Percentiles rank a stretch among this genome's conserved stretches.
phyloP scores from a whole-genome alignment of 2,888 invertebrate species.

The Apodemia duryi region DNA sequence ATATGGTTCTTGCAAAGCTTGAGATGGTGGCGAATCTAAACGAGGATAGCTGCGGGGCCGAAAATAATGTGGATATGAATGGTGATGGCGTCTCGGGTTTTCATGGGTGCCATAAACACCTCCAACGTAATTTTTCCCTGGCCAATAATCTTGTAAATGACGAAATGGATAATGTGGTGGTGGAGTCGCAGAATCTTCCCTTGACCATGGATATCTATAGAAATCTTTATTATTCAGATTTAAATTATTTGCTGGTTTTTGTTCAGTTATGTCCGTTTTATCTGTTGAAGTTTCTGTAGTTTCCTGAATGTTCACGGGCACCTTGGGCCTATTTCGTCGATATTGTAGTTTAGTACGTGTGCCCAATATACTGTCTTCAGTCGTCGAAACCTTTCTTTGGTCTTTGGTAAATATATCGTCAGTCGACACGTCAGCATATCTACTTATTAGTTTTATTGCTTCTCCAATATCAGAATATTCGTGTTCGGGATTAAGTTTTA shows the following conservation, averaged over 20 bases:
- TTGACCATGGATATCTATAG: slow-evolving; percentile 67
- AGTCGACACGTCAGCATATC: slow-evolving; percentile 72
- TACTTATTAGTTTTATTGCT: slow-evolving; percentile 71
- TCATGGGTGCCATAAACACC: slow-evolving; percentile 65
- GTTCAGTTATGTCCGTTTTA: slow-evolving; percentile 34
- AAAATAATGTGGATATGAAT: slow-evolving; percentile 61
- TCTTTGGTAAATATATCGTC: slow-evolving; percentile 70
- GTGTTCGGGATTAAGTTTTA: slow-evolving; percentile 67
- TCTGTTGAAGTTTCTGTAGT: slow-evolving; percentile 35
- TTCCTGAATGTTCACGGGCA: slow-evolving; percentile 37
- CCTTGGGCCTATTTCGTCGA: slow-evolving; percentile 59
- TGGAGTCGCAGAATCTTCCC: slow-evolving; percentile 55
- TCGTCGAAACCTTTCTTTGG: slow-evolving; percentile 49
- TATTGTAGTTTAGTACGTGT: slow-evolving; percentile 70
- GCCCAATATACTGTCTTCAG: slow-evolving; percentile 61
- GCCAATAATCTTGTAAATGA: slow-evolving; percentile 72
- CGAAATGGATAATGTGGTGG: slow-evolving; percentile 68
- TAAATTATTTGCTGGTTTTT: slow-evolving; percentile 31
- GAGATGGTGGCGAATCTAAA: slow-evolving; percentile 38
- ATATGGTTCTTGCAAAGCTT: slow-evolving; percentile 47
- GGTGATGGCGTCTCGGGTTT: slow-evolving; percentile 69
- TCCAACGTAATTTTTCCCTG: slow-evolving; percentile 55
- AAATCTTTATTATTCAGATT: slow-evolving; percentile 47
- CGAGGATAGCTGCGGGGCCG: slow-evolving; percentile 52
- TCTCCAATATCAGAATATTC: slow-evolving; percentile 72